Conservation (phyloP, 2,113 vertebrate species). For the Gambusia affinis region DNA sequence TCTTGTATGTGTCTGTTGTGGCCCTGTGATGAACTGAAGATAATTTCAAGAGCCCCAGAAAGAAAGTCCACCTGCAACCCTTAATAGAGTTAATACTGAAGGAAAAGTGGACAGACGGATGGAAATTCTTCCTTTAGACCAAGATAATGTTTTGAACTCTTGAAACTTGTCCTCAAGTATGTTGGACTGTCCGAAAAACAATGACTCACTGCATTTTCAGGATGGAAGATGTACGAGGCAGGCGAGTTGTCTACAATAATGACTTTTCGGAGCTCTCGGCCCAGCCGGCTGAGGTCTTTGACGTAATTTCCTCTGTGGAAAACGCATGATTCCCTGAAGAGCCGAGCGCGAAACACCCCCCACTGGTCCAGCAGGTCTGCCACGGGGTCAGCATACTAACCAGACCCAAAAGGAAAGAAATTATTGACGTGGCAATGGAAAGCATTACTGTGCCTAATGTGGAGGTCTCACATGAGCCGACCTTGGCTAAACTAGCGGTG, state of each 20-base stretch:
- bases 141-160: neutral
- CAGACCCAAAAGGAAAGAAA: neutral
- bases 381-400: slow-evolving; percentile 96
- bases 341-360: slow-evolving; percentile 93
- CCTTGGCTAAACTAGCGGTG: slow-evolving; percentile 97
- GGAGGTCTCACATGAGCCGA: slow-evolving; percentile 46
- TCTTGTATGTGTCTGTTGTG: neutral
- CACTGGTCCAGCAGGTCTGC: slow-evolving; percentile 95
- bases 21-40: neutral
- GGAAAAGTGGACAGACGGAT: neutral
- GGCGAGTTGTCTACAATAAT: slow-evolving; percentile 98
- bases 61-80: neutral
- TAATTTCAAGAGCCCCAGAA: neutral
- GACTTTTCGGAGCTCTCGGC: slow-evolving; percentile 93
- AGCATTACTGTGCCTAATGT: neutral
- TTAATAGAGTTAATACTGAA: neutral
- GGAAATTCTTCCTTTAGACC: neutral
- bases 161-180: neutral
- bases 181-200: neutral
- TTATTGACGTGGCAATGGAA: neutral
- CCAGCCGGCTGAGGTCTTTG: slow-evolving; percentile 96
- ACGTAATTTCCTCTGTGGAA: slow-evolving; percentile 98
- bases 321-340: slow-evolving; percentile 98
- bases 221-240: slow-evolving; percentile 98
- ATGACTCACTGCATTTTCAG: slow-evolving; percentile 93